These are phyloP conservation scores for Polymixis flavicincta DNA, from an alignment of 2,888 invertebrate species.

Conservation along the genomic window DNA sequence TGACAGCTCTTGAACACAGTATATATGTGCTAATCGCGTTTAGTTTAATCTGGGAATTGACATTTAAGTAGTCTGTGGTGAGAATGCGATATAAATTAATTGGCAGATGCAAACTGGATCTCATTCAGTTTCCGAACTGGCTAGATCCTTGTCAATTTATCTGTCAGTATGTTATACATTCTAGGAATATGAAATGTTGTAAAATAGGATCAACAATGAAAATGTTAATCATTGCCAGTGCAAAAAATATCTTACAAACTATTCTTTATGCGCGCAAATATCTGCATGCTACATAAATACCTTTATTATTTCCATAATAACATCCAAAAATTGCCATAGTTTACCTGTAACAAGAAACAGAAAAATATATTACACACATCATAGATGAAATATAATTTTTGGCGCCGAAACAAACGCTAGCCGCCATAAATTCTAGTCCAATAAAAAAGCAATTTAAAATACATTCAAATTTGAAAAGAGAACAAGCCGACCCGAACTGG, in stretches of 20 bases:
- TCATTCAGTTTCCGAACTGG: background rate
- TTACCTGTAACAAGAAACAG: slow-evolving; percentile 67
- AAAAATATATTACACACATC: slow-evolving; percentile 70
- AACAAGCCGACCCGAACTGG: slow-evolving; percentile 73
- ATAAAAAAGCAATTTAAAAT: slow-evolving; percentile 89
- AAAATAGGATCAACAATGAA: slow-evolving; percentile 23
- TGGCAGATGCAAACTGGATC: background rate
- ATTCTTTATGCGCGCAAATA: slow-evolving; percentile 37
- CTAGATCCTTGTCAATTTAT: slow-evolving; percentile 11
- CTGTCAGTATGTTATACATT: too few species aligned
- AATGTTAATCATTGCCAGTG: slow-evolving; percentile 13
- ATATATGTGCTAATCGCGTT: background rate
- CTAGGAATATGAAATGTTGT: background rate
- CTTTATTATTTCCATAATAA: slow-evolving; percentile 47
- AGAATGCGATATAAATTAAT: background rate
- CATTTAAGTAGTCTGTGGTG: background rate
- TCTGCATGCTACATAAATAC: slow-evolving; percentile 64
- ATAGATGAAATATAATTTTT: slow-evolving; percentile 77
- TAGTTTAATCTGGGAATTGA: background rate
- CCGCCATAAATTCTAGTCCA: slow-evolving; percentile 87
- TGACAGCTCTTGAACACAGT: background rate
- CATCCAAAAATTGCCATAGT: slow-evolving; percentile 52
- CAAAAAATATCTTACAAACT: slow-evolving; percentile 29
- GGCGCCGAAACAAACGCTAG: slow-evolving; percentile 83
- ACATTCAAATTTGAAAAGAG: slow-evolving; percentile 85